Percentiles rank a stretch among this genome's conserved stretches.
Conservation (phyloP, 2,888 invertebrate genomes). For the Laothoe populi region DNA sequence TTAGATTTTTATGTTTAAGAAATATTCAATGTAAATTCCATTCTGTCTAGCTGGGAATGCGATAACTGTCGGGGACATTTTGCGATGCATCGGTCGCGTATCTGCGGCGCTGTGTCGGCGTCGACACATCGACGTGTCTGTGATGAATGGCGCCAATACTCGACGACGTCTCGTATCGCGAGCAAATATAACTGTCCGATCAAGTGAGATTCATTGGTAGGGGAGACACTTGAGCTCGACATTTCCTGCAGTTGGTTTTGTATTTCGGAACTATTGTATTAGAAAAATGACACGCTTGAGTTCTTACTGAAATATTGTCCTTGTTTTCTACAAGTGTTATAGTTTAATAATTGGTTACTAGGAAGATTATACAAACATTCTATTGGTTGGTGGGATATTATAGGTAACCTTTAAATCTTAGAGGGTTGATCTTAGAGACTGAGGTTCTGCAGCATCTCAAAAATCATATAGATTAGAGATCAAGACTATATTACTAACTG, state of each 20-base stretch:
- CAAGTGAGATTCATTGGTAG: conserved; percentile 24
- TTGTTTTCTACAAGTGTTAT: too few species aligned
- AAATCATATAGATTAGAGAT: too few species aligned
- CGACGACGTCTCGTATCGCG: conserved; percentile 1
- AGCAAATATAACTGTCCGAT: conserved; percentile 18
- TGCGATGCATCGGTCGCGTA: conserved; percentile 5
- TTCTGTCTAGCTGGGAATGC: neutral
- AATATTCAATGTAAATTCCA: neutral
- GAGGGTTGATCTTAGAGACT: too few species aligned
- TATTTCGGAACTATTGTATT: conserved; percentile 19
- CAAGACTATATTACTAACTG: too few species aligned
- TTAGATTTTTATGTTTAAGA: neutral
- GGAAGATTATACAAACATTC: neutral
- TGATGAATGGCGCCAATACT: conserved; percentile 12
- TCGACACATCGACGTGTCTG: neutral
- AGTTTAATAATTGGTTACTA: neutral
- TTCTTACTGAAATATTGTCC: neutral
- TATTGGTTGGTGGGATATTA: neutral
- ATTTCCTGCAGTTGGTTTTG: conserved; percentile 1
- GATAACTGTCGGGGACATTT: neutral
- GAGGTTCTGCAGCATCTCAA: too few species aligned
- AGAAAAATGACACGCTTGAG: conserved; percentile 4
- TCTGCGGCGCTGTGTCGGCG: neutral
- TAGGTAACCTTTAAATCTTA: neutral
- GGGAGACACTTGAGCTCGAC: conserved; percentile 15